phyloP scores from a whole-genome alignment of 2,113 vertebrate genomes.

The Crotophaga sulcirostris region DNA sequence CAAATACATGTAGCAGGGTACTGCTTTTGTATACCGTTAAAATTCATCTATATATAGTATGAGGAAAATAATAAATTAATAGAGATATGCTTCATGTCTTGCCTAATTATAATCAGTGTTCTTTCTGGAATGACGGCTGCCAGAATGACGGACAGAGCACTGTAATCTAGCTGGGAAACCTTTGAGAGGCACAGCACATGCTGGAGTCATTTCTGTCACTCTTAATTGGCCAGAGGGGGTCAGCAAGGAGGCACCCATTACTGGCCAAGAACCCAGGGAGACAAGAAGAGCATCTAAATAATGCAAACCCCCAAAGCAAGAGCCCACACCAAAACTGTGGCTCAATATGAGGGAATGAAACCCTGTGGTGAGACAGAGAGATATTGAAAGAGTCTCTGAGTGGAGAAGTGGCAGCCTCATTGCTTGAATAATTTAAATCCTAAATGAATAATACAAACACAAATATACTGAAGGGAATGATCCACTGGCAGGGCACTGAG shows the following conservation, averaged over 20 bases:
- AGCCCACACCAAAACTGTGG: background rate
- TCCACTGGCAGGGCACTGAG: background rate
- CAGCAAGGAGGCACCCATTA: background rate
- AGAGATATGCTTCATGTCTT: background rate
- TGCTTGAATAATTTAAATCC: constrained; percentile 62
- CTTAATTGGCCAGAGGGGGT: constrained; percentile 20
- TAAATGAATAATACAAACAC: constrained; percentile 63
- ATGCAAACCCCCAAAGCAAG: background rate
- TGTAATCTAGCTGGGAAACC: background rate
- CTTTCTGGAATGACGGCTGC: background rate
- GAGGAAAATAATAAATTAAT: constrained; percentile 1
- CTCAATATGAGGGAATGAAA: background rate
- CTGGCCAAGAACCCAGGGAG: background rate
- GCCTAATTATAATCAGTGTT: background rate
- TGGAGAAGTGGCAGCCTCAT: constrained; percentile 16
- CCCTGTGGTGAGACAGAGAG: constrained; percentile 12
- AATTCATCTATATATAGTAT: background rate
- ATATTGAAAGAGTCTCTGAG: constrained; percentile 11
- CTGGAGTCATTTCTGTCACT: background rate
- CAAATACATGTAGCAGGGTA: background rate
- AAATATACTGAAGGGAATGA: constrained; percentile 40
- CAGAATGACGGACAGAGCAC: background rate
- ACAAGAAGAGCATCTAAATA: background rate
- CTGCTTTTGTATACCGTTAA: background rate
- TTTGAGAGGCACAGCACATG: background rate